Evolutionary conservation across 2,797 vertebrate genomes (phyloP), one percentile per base, ranked within the genome.

Genomic region (Cossypha polioptera): DNA sequence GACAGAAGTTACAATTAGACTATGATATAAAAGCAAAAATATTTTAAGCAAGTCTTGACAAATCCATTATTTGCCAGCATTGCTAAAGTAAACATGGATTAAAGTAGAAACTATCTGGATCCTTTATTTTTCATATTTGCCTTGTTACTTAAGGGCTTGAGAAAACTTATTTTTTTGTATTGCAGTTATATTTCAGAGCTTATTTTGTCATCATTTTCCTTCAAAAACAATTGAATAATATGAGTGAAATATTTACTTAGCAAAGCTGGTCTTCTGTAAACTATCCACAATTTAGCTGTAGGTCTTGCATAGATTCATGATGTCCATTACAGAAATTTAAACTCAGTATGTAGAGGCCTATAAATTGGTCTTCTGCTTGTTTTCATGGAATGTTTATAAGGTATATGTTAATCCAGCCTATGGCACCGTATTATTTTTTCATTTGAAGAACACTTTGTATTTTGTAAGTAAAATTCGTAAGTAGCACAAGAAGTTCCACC

Each of bases 211-310:
- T 62, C 1, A 18, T 74, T 74, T 86, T 38, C 28, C 20, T 72
- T 63, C 43, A 89, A 74, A 91, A 59, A 1, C 19, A 33, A 16
- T 63, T 51, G 69, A 77, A 73, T 47, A 53, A 18, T 61, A 19
- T 7, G 19, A 62, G 9, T 33, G 25, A 86, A 59, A 63, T 54
- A 85, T 19, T 84, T 35, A 16, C 13, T 51, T 79, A 50, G 31
- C 0, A 0, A 75, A 79, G 9, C 24, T 48, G 5, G 0, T 61
- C 92, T 81, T 24, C 25, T 38, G 12, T 84, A 35, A 54, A 22
- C 54, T 43, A 54, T 53, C 35, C 16, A 15, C 35, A 51, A 55
- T 55, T 73, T 55, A 77, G 15, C 26, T 76, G 11, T 47, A 89
- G 20, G 40, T 40, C 50, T 75, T 67, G 45, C 75, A 45, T 1